A percentile compares a stretch with the other conserved stretches of the same genome.
Evolutionary conservation across 2,888 invertebrate species (phyloP).

Genomic region (Dasypolia templi): DNA sequence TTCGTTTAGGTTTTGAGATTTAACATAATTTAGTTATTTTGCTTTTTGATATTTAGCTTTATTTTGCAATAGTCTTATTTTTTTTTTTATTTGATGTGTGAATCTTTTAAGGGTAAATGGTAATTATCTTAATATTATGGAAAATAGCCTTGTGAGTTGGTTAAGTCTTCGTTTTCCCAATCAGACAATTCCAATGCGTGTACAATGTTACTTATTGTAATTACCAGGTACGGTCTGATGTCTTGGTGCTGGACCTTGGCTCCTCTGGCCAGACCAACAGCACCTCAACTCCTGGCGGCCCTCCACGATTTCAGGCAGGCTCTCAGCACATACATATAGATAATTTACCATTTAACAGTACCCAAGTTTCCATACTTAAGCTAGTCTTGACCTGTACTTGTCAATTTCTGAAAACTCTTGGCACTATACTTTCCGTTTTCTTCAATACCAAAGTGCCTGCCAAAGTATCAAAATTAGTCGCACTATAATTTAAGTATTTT

Average conservation of each 20-base stretch:
- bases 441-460: constrained; percentile 83
- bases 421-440: constrained; percentile 66
- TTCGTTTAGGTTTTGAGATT: background rate
- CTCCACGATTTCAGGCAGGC: constrained; percentile 94
- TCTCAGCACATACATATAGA: constrained; percentile 92
- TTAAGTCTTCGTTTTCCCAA: background rate
- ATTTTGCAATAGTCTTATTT: too few species aligned
- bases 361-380: constrained; percentile 44
- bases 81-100: too few species aligned
- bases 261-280: constrained; percentile 92
- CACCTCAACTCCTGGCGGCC: constrained; percentile 93
- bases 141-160: background rate
- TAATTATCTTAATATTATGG: background rate
- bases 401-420: constrained; percentile 64
- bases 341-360: constrained; percentile 32
- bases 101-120: too few species aligned
- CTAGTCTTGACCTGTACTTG: constrained; percentile 60
- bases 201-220: background rate
- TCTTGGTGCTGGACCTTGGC: constrained; percentile 93
- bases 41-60: background rate
- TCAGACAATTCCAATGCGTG: background rate
- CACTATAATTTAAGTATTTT: constrained; percentile 38
- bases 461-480: constrained; percentile 69
- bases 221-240: constrained; percentile 92
- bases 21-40: background rate